These are phyloP conservation scores for Lagorchestes hirsutus DNA, from an alignment of 2,797 vertebrate species.

Conservation along the genomic window DNA sequence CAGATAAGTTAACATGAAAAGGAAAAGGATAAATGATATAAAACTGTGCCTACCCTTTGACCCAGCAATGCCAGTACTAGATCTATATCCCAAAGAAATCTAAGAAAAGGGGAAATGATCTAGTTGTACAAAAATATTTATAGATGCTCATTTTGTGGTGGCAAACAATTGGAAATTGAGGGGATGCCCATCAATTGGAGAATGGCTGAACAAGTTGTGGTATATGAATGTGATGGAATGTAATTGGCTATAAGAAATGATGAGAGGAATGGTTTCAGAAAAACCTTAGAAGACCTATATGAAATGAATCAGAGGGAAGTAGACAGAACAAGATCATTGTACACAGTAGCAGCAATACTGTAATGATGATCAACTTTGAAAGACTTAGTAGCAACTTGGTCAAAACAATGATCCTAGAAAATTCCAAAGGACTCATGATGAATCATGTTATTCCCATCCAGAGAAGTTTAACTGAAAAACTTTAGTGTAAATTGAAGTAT, in stretches of 20 bases:
- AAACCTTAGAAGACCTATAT: neutral
- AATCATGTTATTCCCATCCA: neutral
- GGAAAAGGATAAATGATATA: neutral
- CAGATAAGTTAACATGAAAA: neutral
- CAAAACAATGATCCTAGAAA: neutral
- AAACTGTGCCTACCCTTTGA: neutral
- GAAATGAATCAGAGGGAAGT: neutral
- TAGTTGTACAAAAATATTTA: neutral
- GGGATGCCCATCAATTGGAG: neutral
- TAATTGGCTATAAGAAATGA: neutral
- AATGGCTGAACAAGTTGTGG: neutral
- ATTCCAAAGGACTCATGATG: neutral
- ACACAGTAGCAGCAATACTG: neutral
- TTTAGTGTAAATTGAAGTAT: neutral
- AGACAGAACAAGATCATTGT: neutral
- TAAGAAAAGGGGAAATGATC: neutral
- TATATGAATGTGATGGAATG: neutral
- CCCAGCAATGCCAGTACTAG: neutral
- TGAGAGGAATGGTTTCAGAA: neutral
- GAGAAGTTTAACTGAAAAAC: neutral
- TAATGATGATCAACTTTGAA: neutral
- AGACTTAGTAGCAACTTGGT: neutral
- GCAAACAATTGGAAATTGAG: neutral
- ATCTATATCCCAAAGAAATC: neutral
- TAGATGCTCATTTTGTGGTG: neutral